A percentile compares a stretch with the other conserved stretches of the same genome.
phyloP scores from a whole-genome alignment of 2,113 vertebrate genomes.

The Micromys minutus region DNA sequence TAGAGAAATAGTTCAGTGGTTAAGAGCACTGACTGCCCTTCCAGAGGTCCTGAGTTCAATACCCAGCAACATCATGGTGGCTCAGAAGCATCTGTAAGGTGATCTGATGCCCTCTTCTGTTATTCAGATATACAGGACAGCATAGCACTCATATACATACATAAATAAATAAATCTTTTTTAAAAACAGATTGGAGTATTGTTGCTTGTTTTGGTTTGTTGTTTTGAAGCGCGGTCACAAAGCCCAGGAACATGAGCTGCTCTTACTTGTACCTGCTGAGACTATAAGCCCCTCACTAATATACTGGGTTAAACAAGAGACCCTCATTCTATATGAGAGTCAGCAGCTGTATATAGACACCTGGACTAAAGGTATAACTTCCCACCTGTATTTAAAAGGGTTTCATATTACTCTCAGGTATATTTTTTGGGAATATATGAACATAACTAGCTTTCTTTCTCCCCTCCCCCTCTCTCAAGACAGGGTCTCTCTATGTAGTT shows the following conservation, averaged over 20 bases:
- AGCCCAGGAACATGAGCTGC: background rate
- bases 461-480: background rate
- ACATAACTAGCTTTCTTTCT: background rate
- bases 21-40: background rate
- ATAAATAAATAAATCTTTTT: background rate
- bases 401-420: background rate
- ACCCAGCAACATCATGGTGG: background rate
- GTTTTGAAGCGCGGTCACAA: background rate
- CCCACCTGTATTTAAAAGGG: background rate
- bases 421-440: conserved; percentile 12
- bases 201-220: background rate
- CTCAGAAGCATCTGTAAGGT: background rate
- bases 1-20: background rate
- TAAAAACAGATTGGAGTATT: background rate
- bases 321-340: background rate
- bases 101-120: background rate
- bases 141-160: background rate
- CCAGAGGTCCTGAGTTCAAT: background rate
- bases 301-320: background rate
- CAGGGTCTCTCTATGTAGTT: background rate
- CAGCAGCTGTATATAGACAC: background rate
- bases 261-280: background rate
- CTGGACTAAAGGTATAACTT: background rate
- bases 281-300: background rate
- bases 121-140: background rate